Conservation (phyloP, 2,113 vertebrate genomes). For the Onychostoma macrolepis region DNA sequence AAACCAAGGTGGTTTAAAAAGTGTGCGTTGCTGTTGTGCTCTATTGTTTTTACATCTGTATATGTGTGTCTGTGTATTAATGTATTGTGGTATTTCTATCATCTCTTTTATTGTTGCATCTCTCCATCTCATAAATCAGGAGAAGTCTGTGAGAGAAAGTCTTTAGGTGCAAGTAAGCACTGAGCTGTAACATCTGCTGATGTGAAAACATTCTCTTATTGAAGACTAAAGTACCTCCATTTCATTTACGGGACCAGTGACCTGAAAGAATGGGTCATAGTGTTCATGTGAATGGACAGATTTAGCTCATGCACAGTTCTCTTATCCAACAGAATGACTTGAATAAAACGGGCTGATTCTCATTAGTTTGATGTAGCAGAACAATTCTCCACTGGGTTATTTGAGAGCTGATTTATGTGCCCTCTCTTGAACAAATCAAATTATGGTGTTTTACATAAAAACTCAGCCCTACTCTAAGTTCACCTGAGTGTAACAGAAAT, state of each 20-base stretch:
- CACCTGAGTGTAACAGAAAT: background rate
- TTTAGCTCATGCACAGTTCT: background rate
- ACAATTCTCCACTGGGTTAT: constrained; percentile 6
- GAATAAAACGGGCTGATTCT: background rate
- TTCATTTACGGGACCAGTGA: constrained; percentile 28
- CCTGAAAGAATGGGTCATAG: constrained; percentile 10
- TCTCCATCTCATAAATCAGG: background rate
- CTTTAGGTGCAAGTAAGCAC: background rate
- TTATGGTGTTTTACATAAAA: background rate
- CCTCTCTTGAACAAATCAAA: background rate
- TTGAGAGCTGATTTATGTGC: background rate
- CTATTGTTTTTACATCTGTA: background rate
- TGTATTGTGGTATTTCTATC: background rate
- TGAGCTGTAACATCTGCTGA: background rate
- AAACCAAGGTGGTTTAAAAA: background rate
- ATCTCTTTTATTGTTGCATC: background rate
- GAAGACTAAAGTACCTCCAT: constrained; percentile 7
- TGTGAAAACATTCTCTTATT: constrained; percentile 1
- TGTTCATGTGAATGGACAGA: constrained; percentile 20
- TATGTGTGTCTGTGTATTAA: background rate
- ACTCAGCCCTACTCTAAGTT: background rate
- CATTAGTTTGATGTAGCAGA: constrained; percentile 5
- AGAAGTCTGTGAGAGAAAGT: background rate
- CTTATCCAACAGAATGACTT: background rate
- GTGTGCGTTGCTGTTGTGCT: background rate